Evolutionary conservation across 2,797 vertebrate species (phyloP).

Genomic region (Peromyscus attwateri): DNA sequence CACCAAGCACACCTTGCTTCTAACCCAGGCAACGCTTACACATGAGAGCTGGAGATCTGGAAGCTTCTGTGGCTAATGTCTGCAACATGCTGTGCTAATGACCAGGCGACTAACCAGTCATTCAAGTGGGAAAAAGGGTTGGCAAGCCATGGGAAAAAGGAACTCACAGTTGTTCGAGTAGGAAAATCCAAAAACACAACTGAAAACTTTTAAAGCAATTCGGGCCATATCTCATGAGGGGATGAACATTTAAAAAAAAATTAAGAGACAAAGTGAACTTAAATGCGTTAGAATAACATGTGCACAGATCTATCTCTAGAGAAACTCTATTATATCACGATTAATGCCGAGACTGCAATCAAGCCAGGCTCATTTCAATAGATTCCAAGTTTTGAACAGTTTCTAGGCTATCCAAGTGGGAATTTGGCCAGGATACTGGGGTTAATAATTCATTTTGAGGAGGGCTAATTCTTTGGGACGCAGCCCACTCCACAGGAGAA

Average conservation of each 20-base stretch:
- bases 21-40: background rate
- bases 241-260: conserved; percentile 58
- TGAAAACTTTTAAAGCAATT: conserved; percentile 63
- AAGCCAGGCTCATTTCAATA: conserved; percentile 83
- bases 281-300: conserved; percentile 78
- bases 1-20: conserved; percentile 8
- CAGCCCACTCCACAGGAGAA: conserved; percentile 81
- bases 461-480: conserved; percentile 83
- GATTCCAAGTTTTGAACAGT: conserved; percentile 84
- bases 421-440: conserved; percentile 83
- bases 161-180: conserved; percentile 42
- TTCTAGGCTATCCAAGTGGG: conserved; percentile 83
- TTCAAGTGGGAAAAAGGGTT: conserved; percentile 75
- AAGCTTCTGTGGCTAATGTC: conserved; percentile 72
- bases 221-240: conserved; percentile 46
- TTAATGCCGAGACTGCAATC: conserved; percentile 79
- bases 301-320: conserved; percentile 78
- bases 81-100: conserved; percentile 68
- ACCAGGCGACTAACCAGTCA: conserved; percentile 64
- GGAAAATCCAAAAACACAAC: conserved; percentile 20
- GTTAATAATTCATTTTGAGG: conserved; percentile 85
- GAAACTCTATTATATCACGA: conserved; percentile 83
- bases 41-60: conserved; percentile 53
- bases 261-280: conserved; percentile 67
- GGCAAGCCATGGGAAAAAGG: conserved; percentile 57